Evolutionary conservation across 2,888 invertebrate genomes (phyloP), one percentile per base, ranked within the genome.

Genomic region (Aphodius sticticus): DNA sequence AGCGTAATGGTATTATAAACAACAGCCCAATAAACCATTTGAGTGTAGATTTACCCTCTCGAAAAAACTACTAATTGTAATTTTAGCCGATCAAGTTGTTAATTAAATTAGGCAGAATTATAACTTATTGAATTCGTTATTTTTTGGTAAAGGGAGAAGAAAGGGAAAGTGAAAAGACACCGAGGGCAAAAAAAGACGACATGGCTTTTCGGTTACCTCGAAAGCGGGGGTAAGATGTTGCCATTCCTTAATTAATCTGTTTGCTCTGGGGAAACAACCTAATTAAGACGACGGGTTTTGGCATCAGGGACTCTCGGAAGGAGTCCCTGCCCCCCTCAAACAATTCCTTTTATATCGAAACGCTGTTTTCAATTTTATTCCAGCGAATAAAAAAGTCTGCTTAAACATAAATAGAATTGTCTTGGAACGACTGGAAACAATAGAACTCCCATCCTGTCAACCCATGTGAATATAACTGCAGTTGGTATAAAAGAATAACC

Each of bases 231-330:
- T 9, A 12, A 12, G 12, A 53, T 53, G 53, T 53, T 53, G 7
- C 53, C 12, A 53, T 12, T 26, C 53, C 53, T 53, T 53, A 53
- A 53, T 53, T 53, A 53, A 53, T 53, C 53, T 53, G 53, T 53
- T 53, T 53, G 53, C 53, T 53, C 53, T 53, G 53, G 53, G 53
- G 53, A 53, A 53, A 53, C 53, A 53, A 53, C 53, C 53, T 53
- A 53, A 53, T 53, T 53, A 53, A 53, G 53, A 53, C 53, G 53
- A 26, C 26, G 26, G 3, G 26, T 26, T 26, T 53, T 9, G 53
- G 53, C 53, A 2, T 53, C 12, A 7, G 53, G 6, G 53, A 12
- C 9, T 53, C 12, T 2, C 9, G 7, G 7, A 7, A 9, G 2
- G 12, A 53, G 4, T 7, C 53, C 53, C 53, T 53, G 9, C 53